phyloP scores from a whole-genome alignment of 1,140 invertebrate genomes.

The Agraylea sexmaculata region DNA sequence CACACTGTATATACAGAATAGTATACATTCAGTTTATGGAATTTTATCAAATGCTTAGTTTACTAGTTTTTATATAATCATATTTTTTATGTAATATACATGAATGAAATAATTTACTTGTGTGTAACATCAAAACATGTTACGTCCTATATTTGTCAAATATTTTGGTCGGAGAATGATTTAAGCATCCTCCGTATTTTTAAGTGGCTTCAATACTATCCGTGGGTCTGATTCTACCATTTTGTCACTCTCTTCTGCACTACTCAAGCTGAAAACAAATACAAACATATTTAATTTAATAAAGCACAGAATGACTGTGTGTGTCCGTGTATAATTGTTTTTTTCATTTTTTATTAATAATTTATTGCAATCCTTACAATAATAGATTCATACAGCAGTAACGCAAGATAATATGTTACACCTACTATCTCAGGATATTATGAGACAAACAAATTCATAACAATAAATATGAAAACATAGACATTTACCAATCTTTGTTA shows the following conservation, averaged over 20 bases:
- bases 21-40: too few species aligned
- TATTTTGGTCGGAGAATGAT: constrained; percentile 1
- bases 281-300: constrained; percentile 8
- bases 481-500: constrained; percentile 49
- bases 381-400: too few species aligned
- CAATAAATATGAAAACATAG: neutral
- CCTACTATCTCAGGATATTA: too few species aligned
- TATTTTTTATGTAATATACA: too few species aligned
- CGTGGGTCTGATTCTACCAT: constrained; percentile 54
- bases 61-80: too few species aligned
- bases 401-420: too few species aligned
- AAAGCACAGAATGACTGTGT: neutral
- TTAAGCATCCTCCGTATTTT: constrained; percentile 40
- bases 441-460: too few species aligned
- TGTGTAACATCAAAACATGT: constrained; percentile 12
- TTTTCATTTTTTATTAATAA: too few species aligned
- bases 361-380: neutral
- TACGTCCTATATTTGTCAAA: too few species aligned
- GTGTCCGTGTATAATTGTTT: too few species aligned
- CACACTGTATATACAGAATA: too few species aligned
- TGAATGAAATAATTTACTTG: constrained; percentile 10
- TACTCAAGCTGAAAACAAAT: constrained; percentile 41
- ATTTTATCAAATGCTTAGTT: too few species aligned
- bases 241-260: constrained; percentile 51
- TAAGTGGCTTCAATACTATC: constrained; percentile 46